Base-by-base conservation (phyloP, 2,113 vertebrate genomes). In the Mirza zaza region DNA sequence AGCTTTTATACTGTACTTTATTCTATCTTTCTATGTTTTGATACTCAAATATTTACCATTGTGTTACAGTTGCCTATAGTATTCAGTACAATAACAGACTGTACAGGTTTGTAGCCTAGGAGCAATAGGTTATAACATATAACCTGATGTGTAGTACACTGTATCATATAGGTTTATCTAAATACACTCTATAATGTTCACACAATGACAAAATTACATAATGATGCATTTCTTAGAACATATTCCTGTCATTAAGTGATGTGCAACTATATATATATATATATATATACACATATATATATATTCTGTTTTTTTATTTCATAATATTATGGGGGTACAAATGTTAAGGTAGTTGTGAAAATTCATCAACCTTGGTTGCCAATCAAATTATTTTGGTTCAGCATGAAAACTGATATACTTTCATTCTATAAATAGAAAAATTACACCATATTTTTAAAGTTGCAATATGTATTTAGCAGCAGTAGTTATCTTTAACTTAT, bases 381-480 rank as follows among this genome's bases (percentile, higher is more conserved):
- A 25, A 77, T 63, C 61, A 81, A 77, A 70, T 86, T 94, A 94
- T 89, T 97, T 89, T 89, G 5, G 17, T 86, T n/a, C 63, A 77
- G 15, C 8, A 45, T 61, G 9, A 94, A 97, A 93, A 89, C 0
- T 48, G 27, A 88, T 15, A 88, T 82, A 82, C 10, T 45, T 29
- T 83, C 42, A 63, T 50, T 67, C 36, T 80, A 93, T 45, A 94
- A 73, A 79, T 11, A 65, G 23, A 89, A 95, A 95, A 42, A 67
- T 23, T 57, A 59, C 15, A 94, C 15, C 11, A 73, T 17, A 76
- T 39, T 81, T 92, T 88, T 75, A 57, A 89, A 45, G 34, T 59
- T n/a, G 32, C 5, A 92, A 27, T 36, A 77, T 23, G 67, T 70
- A 25, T 80, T 89, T 94, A 82, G n/a, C 59, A 79, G 42, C 80